These are phyloP conservation scores for Euzetes globulus DNA, from an alignment of 2,888 invertebrate genomes.

Conservation along the genomic window DNA sequence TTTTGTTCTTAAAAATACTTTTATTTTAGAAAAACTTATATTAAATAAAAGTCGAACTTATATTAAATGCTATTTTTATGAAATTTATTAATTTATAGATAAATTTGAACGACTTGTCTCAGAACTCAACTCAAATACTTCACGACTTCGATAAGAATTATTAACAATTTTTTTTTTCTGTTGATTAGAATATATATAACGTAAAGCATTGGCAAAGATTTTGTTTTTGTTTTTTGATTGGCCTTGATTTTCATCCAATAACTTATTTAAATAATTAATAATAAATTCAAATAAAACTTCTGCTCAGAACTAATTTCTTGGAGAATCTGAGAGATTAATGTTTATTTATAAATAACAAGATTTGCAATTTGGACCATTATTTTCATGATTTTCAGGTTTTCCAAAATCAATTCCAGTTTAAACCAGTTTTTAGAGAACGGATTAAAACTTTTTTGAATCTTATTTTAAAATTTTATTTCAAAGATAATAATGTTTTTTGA, in stretches of 20 bases:
- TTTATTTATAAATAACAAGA: not conserved
- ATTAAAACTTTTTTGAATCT: not conserved
- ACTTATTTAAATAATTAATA: not conserved
- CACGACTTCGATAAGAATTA: not conserved
- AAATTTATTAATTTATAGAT: too few relatives aligned
- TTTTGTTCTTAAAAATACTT: too few relatives aligned
- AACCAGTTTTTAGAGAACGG: not conserved
- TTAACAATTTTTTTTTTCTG: not conserved
- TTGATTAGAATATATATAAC: not conserved
- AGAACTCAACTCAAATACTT: not conserved
- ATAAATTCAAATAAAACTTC: too few relatives aligned
- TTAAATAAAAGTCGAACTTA: too few relatives aligned
- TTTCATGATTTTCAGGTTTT: not conserved
- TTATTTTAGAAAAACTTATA: too few relatives aligned
- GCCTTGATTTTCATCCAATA: not conserved
- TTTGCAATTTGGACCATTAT: not conserved
- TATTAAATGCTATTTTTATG: too few relatives aligned
- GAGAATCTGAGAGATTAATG: too few relatives aligned
- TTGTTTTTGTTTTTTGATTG: not conserved
- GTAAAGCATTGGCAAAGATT: too few relatives aligned
- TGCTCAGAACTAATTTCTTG: too few relatives aligned
- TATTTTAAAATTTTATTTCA: not conserved
- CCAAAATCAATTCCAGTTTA: not conserved
- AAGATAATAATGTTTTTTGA: too few relatives aligned
- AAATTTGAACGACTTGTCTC: too few relatives aligned